A percentile compares a stretch with the other conserved stretches of the same genome.
phyloP scores from a whole-genome alignment of 2,797 vertebrate genomes.

The Melanotaenia boesemani region DNA sequence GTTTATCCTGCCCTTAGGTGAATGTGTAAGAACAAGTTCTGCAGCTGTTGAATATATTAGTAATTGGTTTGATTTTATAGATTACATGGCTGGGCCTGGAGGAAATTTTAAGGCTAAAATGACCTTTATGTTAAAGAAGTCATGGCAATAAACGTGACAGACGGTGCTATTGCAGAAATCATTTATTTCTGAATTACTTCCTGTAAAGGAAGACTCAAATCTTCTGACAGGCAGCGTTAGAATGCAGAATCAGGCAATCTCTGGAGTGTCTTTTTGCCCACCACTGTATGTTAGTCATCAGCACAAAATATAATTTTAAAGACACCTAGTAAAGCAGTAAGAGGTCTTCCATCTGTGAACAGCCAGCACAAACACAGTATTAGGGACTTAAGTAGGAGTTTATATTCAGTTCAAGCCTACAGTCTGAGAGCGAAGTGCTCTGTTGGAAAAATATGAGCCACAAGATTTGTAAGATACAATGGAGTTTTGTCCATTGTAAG shows the following conservation, averaged over 20 bases:
- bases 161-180: neutral
- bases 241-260: neutral
- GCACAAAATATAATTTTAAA: neutral
- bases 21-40: neutral
- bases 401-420: neutral
- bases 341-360: no score
- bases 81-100: neutral
- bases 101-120: no score
- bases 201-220: neutral
- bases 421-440: neutral
- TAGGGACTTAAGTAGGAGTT: neutral
- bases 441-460: no score
- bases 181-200: neutral
- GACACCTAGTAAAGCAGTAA: neutral
- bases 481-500: no score
- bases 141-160: neutral
- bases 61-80: neutral
- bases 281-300: neutral
- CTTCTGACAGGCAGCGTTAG: neutral
- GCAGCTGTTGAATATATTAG: conserved; percentile 1
- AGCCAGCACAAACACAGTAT: no score
- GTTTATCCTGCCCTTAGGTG: neutral
- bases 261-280: neutral
- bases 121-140: neutral
- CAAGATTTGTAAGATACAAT: no score